Percentiles rank a stretch among this genome's conserved stretches.
phyloP scores from a whole-genome alignment of 2,113 vertebrate genomes.

The Siniperca knerii region DNA sequence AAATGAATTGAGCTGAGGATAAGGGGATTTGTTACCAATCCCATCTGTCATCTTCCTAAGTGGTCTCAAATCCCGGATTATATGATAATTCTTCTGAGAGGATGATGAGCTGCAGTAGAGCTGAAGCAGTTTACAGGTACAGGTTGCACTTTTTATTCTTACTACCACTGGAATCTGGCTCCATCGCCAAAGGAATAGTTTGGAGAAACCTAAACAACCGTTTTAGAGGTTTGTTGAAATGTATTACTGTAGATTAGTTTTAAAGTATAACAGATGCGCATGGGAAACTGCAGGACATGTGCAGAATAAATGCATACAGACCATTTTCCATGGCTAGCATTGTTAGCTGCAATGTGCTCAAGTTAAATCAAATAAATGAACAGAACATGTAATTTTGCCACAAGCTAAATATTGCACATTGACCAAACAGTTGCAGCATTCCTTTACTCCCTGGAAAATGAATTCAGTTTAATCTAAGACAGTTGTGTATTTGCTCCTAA shows the following conservation, averaged over 20 bases:
- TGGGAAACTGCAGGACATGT: not conserved
- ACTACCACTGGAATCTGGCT: constrained; percentile 6
- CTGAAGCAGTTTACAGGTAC: constrained; percentile 39
- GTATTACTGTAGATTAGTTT: constrained; percentile 1
- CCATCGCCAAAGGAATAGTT: not conserved
- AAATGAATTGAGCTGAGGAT: constrained; percentile 75
- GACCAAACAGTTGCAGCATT: not conserved
- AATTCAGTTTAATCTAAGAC: not conserved
- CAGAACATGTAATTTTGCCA: not conserved
- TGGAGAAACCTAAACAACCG: not conserved
- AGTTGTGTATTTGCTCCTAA: constrained; percentile 5
- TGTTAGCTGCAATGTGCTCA: not conserved
- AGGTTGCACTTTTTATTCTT: constrained; percentile 32
- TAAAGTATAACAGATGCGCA: not conserved
- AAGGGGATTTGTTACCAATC: constrained; percentile 79
- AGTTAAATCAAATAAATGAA: not conserved
- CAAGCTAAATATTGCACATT: not conserved
- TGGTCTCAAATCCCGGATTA: constrained; percentile 77
- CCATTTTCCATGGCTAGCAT: too few relatives aligned
- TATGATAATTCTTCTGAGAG: constrained; percentile 50
- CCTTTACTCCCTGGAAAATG: not conserved
- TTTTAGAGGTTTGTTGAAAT: not conserved
- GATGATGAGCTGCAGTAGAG: constrained; percentile 51
- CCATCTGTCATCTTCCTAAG: constrained; percentile 81
- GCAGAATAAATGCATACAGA: not conserved